Evolutionary conservation across 2,113 vertebrate species (phyloP).

Genomic region (Lamprologus callipterus): DNA sequence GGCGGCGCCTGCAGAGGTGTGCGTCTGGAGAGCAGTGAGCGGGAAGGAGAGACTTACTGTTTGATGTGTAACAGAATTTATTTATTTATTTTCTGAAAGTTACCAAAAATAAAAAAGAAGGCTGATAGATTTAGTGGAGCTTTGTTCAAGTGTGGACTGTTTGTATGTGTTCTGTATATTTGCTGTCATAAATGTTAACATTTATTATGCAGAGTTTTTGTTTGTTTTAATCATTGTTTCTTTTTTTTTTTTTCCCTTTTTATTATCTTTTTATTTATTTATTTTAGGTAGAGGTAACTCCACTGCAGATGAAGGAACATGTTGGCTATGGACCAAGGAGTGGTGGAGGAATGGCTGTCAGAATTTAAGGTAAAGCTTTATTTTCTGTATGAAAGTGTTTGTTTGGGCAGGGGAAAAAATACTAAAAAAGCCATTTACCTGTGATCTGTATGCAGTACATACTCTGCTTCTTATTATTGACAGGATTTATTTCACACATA

Average conservation of each 20-base stretch:
- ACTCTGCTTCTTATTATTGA: not conserved
- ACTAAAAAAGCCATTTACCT: not conserved
- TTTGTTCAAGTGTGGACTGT: not conserved
- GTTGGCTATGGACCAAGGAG: slow-evolving; percentile 91
- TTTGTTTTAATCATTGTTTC: not conserved
- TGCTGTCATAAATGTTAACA: not conserved
- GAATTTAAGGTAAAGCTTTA: slow-evolving; percentile 87
- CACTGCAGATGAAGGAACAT: slow-evolving; percentile 87
- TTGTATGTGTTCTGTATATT: not conserved
- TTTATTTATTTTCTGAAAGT: not conserved
- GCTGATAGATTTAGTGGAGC: not conserved
- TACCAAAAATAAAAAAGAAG: not conserved
- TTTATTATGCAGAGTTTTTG: not conserved
- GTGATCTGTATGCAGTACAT: not conserved
- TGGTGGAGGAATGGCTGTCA: slow-evolving; percentile 97
- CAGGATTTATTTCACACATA: not conserved
- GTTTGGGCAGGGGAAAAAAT: not conserved
- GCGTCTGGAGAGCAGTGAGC: slow-evolving; percentile 19
- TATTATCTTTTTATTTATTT: not conserved
- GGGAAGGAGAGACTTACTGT: not conserved
- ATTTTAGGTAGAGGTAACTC: slow-evolving; percentile 58
- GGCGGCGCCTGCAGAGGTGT: slow-evolving; percentile 15
- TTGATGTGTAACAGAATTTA: not conserved
- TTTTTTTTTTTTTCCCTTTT: fast-evolving
- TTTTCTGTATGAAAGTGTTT: not conserved